Evolutionary conservation across 1,140 invertebrate species (phyloP).

Genomic region (Helicoverpa zea): DNA sequence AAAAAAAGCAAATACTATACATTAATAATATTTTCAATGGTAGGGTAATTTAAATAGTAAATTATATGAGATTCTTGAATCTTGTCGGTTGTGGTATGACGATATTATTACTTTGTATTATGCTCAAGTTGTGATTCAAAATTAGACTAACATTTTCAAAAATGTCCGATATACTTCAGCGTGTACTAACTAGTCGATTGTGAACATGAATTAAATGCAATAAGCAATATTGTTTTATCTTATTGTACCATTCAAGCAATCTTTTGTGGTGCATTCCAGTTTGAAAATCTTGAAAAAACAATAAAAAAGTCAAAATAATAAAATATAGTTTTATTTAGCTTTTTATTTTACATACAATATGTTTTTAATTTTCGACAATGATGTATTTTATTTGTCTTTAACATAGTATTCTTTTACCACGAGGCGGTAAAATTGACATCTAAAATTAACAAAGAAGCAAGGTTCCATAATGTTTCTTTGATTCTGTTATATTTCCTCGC

Average conservation of each 20-base stretch:
- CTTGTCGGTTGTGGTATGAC: not conserved
- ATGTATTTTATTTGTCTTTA: too few species aligned
- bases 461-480: too few species aligned
- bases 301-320: conserved; percentile 1
- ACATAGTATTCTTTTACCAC: too few species aligned
- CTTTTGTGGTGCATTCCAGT: conserved; percentile 8
- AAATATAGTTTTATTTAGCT: conserved; percentile 5
- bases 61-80: not conserved
- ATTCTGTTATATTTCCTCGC: not conserved
- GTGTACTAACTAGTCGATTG: not conserved
- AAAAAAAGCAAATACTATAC: not conserved
- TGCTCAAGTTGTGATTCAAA: conserved; percentile 6
- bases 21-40: not conserved
- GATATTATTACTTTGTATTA: not conserved
- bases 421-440: too few species aligned
- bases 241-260: not conserved
- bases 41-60: not conserved
- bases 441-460: too few species aligned
- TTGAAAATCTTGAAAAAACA: conserved; percentile 15
- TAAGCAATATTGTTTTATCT: conserved; percentile 24
- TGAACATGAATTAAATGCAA: too few species aligned
- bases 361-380: not conserved
- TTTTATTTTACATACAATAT: not conserved
- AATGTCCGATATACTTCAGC: not conserved
- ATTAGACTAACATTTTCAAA: not conserved